A percentile compares a stretch with the other conserved stretches of the same genome.
Evolutionary conservation across 2,888 invertebrate species (phyloP).

Genomic region (Apamea anceps): DNA sequence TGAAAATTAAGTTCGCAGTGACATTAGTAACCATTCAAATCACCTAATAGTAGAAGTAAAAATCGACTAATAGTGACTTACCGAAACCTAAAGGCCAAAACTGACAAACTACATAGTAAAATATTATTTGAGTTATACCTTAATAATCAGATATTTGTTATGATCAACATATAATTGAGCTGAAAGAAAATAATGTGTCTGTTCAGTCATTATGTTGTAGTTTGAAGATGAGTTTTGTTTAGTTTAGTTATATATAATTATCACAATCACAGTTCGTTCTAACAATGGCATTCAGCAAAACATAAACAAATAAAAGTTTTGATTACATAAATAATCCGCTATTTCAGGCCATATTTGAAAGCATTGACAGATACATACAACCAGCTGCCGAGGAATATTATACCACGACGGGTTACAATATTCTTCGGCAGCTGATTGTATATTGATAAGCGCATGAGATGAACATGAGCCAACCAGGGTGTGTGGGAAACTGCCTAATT

Average conservation of each 20-base stretch:
- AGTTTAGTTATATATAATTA: too few relatives aligned
- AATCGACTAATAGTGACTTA: constrained; percentile 6
- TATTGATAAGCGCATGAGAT: background rate
- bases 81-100: too few relatives aligned
- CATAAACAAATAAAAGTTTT: too few relatives aligned
- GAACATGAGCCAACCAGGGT: background rate
- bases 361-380: too few relatives aligned
- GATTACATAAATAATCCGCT: too few relatives aligned
- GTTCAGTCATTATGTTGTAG: background rate
- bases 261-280: background rate
- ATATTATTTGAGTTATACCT: background rate
- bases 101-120: background rate
- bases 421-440: background rate
- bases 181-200: background rate
- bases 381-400: too few relatives aligned
- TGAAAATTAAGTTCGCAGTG: background rate
- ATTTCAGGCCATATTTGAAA: too few relatives aligned
- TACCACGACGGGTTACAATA: too few relatives aligned
- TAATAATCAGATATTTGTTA: background rate
- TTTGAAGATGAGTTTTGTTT: background rate
- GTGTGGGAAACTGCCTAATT: background rate
- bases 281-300: background rate
- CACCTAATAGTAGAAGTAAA: background rate
- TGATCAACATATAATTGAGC: background rate
- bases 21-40: background rate